Percentiles rank a stretch among this genome's conserved stretches.
Conservation (phyloP, 2,113 vertebrate species). For the Eupsittula cactorum region DNA sequence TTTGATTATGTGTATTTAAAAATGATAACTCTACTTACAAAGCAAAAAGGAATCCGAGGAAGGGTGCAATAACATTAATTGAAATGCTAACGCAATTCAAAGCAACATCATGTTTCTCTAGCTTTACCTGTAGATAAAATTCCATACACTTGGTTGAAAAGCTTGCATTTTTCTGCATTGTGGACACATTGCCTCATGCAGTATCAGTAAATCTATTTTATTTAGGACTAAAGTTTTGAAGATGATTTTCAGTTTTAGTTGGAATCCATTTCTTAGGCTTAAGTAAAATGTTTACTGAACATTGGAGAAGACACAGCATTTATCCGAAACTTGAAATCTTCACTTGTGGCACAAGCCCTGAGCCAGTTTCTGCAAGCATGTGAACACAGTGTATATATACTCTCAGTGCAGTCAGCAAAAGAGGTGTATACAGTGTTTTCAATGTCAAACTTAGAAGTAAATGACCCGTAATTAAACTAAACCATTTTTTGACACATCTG, state of each 20-base stretch:
- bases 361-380: neutral
- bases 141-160: conserved; percentile 35
- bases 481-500: neutral
- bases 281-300: neutral
- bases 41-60: conserved; percentile 42
- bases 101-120: conserved; percentile 43
- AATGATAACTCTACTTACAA: conserved; percentile 33
- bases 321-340: conserved; percentile 1
- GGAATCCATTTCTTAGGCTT: conserved; percentile 20
- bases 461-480: neutral
- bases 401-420: neutral
- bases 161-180: conserved; percentile 34
- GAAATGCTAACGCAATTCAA: conserved; percentile 44
- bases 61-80: conserved; percentile 62
- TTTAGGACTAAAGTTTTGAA: conserved; percentile 35
- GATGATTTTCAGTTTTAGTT: conserved; percentile 30
- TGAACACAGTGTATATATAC: conserved; percentile 28
- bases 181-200: conserved; percentile 28
- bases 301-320: conserved; percentile 2
- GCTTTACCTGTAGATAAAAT: conserved; percentile 51
- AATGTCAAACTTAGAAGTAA: neutral
- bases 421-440: conserved; percentile 24
- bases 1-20: conserved; percentile 56
- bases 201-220: neutral
- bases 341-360: neutral